These are phyloP conservation scores for Gasteruption jaculator DNA, from an alignment of 2,888 invertebrate species.

Conservation along the genomic window DNA sequence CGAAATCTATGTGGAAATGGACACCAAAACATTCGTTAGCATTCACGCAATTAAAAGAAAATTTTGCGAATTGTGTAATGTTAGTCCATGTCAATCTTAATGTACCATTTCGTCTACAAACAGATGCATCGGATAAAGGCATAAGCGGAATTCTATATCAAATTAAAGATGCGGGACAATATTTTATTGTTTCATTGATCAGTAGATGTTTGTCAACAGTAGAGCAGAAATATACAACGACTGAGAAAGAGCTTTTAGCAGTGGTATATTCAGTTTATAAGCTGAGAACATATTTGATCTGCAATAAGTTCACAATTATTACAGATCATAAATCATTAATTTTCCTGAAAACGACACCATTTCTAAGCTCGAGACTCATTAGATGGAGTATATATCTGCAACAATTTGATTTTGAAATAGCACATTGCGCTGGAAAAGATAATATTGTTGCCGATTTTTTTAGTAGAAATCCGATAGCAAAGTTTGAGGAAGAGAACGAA, in stretches of 20 bases:
- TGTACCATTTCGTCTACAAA: constrained; percentile 13
- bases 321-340: too few species aligned
- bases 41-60: constrained; percentile 13
- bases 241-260: constrained; percentile 29
- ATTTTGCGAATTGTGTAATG: constrained; percentile 14
- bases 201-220: constrained; percentile 21
- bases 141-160: constrained; percentile 24
- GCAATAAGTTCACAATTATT: not conserved
- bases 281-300: not conserved
- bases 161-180: constrained; percentile 2
- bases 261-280: too few species aligned
- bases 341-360: too few species aligned
- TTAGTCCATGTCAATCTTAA: constrained; percentile 8
- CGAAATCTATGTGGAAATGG: constrained; percentile 15
- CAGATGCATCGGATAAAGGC: constrained; percentile 15
- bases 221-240: constrained; percentile 23
- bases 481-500: too few species aligned
- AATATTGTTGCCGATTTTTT: too few species aligned
- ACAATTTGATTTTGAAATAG: constrained; percentile 27
- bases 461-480: too few species aligned
- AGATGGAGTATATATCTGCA: too few species aligned
- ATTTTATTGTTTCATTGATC: constrained; percentile 21
- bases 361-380: too few species aligned
- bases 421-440: constrained; percentile 24
- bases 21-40: constrained; percentile 5